Conservation (phyloP, 2,888 invertebrate species). For the Nephrotoma guestfalica region DNA sequence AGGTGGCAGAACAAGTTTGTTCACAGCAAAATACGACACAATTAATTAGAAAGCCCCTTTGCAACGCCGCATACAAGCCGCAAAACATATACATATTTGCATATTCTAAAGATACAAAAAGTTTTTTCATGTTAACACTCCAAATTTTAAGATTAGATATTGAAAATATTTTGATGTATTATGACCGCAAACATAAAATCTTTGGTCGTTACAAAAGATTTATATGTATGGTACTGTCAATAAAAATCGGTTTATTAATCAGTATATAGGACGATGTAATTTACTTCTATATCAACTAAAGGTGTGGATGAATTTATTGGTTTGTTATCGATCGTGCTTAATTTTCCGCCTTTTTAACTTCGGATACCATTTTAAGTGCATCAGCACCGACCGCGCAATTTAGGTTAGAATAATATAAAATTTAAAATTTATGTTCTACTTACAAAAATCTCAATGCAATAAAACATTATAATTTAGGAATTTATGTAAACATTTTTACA, state of each 20-base stretch:
- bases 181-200: not conserved
- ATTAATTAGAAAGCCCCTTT: not conserved
- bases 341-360: not conserved
- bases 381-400: not conserved
- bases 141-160: not conserved
- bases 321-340: not conserved
- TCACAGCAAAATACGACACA: not conserved
- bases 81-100: not conserved
- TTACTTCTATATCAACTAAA: not conserved
- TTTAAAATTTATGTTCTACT: not conserved
- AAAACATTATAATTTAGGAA: not conserved
- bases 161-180: not conserved
- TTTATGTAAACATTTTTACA: not conserved
- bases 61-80: not conserved
- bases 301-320: not conserved
- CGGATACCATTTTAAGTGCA: not conserved
- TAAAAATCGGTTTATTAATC: not conserved
- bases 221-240: not conserved
- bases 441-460: not conserved
- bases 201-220: too few relatives aligned
- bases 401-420: not conserved
- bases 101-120: not conserved
- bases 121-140: not conserved
- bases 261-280: not conserved
- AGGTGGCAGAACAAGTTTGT: not conserved